These are phyloP conservation scores for Sabatieria punctata DNA, from an alignment of 2,888 invertebrate species.

Conservation along the genomic window DNA sequence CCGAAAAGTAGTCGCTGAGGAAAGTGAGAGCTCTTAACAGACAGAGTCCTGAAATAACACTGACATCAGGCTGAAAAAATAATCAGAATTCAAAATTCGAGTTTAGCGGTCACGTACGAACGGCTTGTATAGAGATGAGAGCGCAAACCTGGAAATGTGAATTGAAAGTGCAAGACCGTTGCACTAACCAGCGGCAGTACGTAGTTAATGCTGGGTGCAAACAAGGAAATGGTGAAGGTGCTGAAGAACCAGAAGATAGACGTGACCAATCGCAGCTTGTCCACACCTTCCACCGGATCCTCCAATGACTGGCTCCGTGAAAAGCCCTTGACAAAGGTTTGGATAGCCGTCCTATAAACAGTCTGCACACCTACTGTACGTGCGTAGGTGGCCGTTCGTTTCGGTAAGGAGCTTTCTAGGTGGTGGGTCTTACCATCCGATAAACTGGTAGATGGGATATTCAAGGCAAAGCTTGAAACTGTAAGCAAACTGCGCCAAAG, in stretches of 20 bases:
- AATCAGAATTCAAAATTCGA: too few relatives aligned
- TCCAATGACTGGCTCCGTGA: background rate
- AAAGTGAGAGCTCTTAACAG: too few relatives aligned
- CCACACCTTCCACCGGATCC: background rate
- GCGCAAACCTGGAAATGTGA: conserved; percentile 8
- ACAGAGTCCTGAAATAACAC: too few relatives aligned
- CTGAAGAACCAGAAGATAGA: background rate
- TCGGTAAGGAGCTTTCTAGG: too few relatives aligned
- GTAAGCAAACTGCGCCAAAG: conserved; percentile 4
- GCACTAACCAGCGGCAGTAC: conserved; percentile 4
- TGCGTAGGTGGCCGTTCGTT: too few relatives aligned
- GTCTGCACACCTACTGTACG: too few relatives aligned
- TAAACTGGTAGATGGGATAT: conserved; percentile 6
- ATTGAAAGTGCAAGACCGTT: conserved; percentile 4
- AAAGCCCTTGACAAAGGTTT: background rate
- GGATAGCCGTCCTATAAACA: conserved; percentile 3
- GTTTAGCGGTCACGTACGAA: too few relatives aligned
- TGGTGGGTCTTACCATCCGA: conserved; percentile 9
- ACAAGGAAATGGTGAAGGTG: background rate
- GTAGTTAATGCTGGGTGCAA: background rate
- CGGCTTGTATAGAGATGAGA: too few relatives aligned
- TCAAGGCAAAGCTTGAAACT: conserved; percentile 6
- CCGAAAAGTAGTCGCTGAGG: too few relatives aligned
- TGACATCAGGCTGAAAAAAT: too few relatives aligned
- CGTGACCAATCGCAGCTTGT: background rate